Conservation (phyloP, 2,797 vertebrate species). For the Sebastes nivosus region DNA sequence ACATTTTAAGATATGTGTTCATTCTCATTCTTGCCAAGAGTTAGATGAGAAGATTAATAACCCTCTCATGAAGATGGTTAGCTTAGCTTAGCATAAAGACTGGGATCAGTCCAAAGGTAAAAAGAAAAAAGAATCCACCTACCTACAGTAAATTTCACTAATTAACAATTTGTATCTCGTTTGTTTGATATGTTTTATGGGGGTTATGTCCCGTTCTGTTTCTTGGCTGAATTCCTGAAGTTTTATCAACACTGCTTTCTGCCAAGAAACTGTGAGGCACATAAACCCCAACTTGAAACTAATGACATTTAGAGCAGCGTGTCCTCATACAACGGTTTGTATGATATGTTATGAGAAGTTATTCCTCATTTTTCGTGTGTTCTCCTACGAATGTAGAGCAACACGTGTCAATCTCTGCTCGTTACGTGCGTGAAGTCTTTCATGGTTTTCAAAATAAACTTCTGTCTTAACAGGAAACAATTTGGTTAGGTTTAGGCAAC, state of each 20-base stretch:
- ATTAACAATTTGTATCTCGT: no score
- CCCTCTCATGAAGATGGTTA: not conserved
- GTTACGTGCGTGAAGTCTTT: fast-evolving
- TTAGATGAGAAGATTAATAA: not conserved
- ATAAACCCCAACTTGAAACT: not conserved
- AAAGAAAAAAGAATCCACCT: not conserved
- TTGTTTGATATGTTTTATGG: not conserved
- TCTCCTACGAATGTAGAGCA: no score
- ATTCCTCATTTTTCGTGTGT: no score
- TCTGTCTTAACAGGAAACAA: no score
- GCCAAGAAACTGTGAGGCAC: not conserved
- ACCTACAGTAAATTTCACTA: not conserved
- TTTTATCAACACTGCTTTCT: not conserved
- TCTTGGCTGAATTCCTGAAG: not conserved
- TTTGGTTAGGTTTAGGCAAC: no score
- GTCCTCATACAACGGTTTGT: no score
- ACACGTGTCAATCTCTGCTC: no score
- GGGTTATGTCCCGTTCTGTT: not conserved
- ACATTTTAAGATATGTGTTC: not conserved
- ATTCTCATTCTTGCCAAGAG: not conserved
- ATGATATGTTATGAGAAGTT: no score
- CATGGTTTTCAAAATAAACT: no score
- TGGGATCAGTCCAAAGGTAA: no score
- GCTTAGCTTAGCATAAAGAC: not conserved
- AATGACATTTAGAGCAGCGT: not conserved